Base-by-base conservation (phyloP, 2,797 vertebrate species). In the Leuciscus waleckii region DNA sequence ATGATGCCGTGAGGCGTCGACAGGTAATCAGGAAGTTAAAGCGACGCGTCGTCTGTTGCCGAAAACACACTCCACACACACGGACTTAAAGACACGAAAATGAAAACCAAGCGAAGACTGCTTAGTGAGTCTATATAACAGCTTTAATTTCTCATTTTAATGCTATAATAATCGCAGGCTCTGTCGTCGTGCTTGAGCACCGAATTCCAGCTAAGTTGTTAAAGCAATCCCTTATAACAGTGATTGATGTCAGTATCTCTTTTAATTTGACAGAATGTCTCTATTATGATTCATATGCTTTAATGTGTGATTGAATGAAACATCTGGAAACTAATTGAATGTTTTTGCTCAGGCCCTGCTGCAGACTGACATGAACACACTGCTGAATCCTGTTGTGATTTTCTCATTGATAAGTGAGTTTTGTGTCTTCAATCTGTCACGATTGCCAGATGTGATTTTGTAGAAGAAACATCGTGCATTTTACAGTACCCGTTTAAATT, bases 281-380 rank as follows among this genome's bases (percentile, higher is more conserved):
- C 21, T 49, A 68, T 68, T 8, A 21, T 41, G 49, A 51, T 41
- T 41, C 6, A 23, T 78, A 14, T 56, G 46, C 35, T 43, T 41
- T 61, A 35, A 78, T 70, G 5, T 79, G 65, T 61, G 9, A 41
- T 78, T 23, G 43, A 85, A 43, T 37, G 16, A 68, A 67, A 46
- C 32, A 39, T 51, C 39, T 79, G 37, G 14, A 70, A 58, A 23
- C 17, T 71, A 39, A 81, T 49, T 1, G 23, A 11, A 16, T 26
- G 37, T 63, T 61, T 70, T 56, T 88, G 5, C 13, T 41, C 88
- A 94, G 94, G 86, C 39, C 79, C 82, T 90, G 91, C 82, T 90
- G 91, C 92, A 68, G 92, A 92, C 90, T 93, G 93, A 92, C 86
- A 96, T 96, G 95, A 94, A 85, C 67, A 79, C 8, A 83, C 86